Evolutionary conservation across 2,888 invertebrate species (phyloP).

Genomic region (Itoplectis maculator): DNA sequence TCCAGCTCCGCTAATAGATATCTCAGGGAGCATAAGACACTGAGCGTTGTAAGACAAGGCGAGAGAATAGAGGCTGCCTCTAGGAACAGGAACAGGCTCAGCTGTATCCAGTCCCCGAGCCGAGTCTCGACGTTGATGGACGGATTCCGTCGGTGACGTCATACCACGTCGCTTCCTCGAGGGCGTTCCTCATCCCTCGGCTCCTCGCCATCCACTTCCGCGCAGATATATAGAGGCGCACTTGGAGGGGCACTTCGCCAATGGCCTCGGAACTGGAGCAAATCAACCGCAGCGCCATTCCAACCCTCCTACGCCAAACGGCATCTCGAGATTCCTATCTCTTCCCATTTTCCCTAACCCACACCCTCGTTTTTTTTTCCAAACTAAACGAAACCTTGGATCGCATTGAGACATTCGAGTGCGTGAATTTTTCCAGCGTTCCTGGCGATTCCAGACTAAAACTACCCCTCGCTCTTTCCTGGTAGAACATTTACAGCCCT

Average conservation of each 20-base stretch:
- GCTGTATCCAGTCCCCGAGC: conserved; percentile 12
- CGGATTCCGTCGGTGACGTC: conserved; percentile 68
- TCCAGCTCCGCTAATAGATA: background rate
- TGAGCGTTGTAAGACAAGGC: too few species aligned
- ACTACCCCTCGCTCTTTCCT: too few species aligned
- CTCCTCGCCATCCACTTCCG: conserved; percentile 22
- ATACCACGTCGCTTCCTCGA: conserved; percentile 54
- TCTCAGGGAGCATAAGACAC: background rate
- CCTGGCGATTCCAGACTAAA: too few species aligned
- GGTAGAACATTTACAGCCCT: too few species aligned
- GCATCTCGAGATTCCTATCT: background rate
- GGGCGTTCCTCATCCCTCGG: background rate
- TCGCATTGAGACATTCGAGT: conserved; percentile 9
- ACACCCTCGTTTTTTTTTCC: too few species aligned
- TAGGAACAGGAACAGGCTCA: background rate
- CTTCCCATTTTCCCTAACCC: background rate
- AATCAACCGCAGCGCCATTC: conserved; percentile 8
- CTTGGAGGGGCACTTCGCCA: conserved; percentile 51
- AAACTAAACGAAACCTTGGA: background rate
- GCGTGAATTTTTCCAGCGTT: conserved; percentile 9
- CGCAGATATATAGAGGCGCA: conserved; percentile 3
- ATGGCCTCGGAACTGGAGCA: conserved; percentile 41
- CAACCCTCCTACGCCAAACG: background rate
- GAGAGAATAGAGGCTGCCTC: background rate
- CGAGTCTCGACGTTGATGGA: conserved; percentile 73